Evolutionary conservation across 2,888 invertebrate species (phyloP).

Genomic region (Nemotelus nigrinus): DNA sequence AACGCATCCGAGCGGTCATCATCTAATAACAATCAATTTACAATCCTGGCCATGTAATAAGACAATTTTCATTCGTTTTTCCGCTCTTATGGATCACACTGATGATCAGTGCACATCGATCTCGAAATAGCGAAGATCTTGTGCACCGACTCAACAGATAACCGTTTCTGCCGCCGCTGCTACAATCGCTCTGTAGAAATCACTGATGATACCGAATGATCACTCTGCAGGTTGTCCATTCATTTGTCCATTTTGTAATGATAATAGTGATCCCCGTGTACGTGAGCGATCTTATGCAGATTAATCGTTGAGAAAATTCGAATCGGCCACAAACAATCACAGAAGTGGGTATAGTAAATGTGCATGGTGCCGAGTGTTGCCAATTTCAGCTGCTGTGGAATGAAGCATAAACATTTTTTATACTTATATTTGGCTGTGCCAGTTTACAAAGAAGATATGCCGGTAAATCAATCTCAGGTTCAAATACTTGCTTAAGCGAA

Average conservation of each 20-base stretch:
- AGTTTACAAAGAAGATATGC: no score
- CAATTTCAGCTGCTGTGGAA: no score
- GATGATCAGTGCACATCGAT: constrained; percentile 3
- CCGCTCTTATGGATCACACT: constrained; percentile 54
- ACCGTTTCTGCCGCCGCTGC: neutral
- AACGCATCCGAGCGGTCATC: constrained; percentile 40
- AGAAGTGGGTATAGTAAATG: neutral
- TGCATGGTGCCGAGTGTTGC: neutral
- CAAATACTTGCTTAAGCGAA: no score
- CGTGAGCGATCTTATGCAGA: constrained; percentile 52
- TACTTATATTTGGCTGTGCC: no score
- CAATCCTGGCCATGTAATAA: constrained; percentile 48
- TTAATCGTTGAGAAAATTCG: constrained; percentile 37
- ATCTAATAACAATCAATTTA: constrained; percentile 47
- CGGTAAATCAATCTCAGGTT: no score
- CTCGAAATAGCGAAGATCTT: neutral
- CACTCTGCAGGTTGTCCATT: constrained; percentile 40
- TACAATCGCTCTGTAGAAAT: constrained; percentile 1
- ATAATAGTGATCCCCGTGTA: constrained; percentile 31
- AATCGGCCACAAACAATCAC: constrained; percentile 23
- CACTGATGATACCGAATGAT: constrained; percentile 29
- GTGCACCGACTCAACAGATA: neutral
- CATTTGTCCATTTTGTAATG: constrained; percentile 35
- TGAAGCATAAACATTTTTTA: no score
- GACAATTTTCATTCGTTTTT: constrained; percentile 55